Base-by-base conservation (phyloP, 2,797 vertebrate genomes). In the Eupleurogrammus muticus region DNA sequence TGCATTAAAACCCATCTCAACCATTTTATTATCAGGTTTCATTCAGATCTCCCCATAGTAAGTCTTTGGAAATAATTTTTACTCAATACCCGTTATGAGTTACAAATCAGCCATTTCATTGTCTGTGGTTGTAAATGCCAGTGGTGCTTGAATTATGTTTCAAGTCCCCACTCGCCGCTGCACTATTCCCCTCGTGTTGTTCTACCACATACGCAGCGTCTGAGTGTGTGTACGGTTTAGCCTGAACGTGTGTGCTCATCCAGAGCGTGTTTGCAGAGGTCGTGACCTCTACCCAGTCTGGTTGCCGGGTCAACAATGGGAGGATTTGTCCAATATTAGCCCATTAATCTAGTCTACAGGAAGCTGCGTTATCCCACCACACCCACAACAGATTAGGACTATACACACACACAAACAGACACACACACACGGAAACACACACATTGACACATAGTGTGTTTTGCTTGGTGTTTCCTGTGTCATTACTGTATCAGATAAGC, bases 271-370 rank as follows among this genome's bases (percentile, higher is more conserved):
- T 68, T 70, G 42, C 48, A 36, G 65, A 70, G 66, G 82, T 78
- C 19, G 4, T 49, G 73, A 75, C 83, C 79, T 66, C 74, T 48
- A 40, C 21, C 51, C 56, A 9, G 59, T 47, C 44, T 35, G 54
- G 44, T 50, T 68, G 72, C 80, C 62, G 75, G 75, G 50, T 75
- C 65, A 85, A 90, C 91, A 90, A 84, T 86, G 73, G 75, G 44
- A 76, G 84, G 90, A 92, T 93, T 90, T 82, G 70, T 85, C 85
- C 88, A 86, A 73, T 84, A 87, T 91, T 92, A 92, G 77, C 50
- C 59, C 84, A 85, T 91, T 93, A 92, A 93, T 92, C 89, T 90
- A 73, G 52, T 54, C 63, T 54, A 60, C 84, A 87, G 89, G 88
- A 89, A 89, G 76, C 70, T 21, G 78, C 38, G 14, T 83, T 86